phyloP scores from a whole-genome alignment of 1,140 invertebrate genomes.

The Scaptomyza hsui region DNA sequence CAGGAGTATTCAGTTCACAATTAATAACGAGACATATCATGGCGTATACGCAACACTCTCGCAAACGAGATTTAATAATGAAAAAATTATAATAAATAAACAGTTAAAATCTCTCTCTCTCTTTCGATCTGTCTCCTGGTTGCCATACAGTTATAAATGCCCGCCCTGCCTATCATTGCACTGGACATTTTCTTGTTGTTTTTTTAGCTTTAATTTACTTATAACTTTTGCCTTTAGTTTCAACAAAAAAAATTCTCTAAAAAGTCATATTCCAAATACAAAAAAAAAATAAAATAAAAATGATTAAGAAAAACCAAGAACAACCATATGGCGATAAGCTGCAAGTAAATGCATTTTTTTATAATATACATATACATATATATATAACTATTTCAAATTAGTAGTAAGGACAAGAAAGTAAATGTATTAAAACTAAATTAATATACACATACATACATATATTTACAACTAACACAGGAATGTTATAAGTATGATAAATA shows the following conservation, averaged over 20 bases:
- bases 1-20: neutral
- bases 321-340: slow-evolving; percentile 31
- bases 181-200: slow-evolving; percentile 41
- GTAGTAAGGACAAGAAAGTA: slow-evolving; percentile 35
- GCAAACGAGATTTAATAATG: neutral
- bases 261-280: slow-evolving; percentile 58
- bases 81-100: slow-evolving; percentile 1
- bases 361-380: slow-evolving; percentile 8
- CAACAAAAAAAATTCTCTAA: slow-evolving; percentile 62
- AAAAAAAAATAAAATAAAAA: too few relatives aligned
- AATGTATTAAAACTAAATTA: slow-evolving; percentile 52
- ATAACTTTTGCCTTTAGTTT: slow-evolving; percentile 52
- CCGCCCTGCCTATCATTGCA: slow-evolving; percentile 31
- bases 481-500: slow-evolving; percentile 34
- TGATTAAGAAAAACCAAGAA: slow-evolving; percentile 25
- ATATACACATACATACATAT: slow-evolving; percentile 6
- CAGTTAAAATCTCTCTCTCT: slow-evolving; percentile 2
- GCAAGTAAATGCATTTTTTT: slow-evolving; percentile 40
- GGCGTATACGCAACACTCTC: slow-evolving; percentile 52
- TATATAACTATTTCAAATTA: slow-evolving; percentile 19
- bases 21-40: slow-evolving; percentile 55
- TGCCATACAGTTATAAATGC: slow-evolving; percentile 2
- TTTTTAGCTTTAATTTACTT: slow-evolving; percentile 40
- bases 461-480: slow-evolving; percentile 35
- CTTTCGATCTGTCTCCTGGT: neutral